A percentile compares a stretch with the other conserved stretches of the same genome.
phyloP scores from a whole-genome alignment of 2,797 vertebrate genomes.

The Aulostomus chinensis region DNA sequence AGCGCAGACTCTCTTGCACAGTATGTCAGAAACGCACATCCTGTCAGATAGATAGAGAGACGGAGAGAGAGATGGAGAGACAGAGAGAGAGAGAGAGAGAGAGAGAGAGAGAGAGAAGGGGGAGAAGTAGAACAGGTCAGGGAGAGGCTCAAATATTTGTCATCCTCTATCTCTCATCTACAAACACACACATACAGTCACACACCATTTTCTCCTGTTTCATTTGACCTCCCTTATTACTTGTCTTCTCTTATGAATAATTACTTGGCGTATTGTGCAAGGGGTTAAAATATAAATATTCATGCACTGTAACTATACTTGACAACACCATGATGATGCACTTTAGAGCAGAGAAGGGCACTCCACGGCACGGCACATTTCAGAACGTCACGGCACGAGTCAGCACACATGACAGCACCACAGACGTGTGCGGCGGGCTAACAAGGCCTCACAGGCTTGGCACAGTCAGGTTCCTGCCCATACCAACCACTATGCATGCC shows the following conservation, averaged over 20 bases:
- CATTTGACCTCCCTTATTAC: conserved; percentile 30
- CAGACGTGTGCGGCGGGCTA: conserved; percentile 68
- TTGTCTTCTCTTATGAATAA: conserved; percentile 31
- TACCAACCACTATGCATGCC: conserved; percentile 68
- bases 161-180: conserved; percentile 36
- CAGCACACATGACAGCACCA: conserved; percentile 74
- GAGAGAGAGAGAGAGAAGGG: conserved; percentile 4
- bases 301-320: conserved; percentile 60
- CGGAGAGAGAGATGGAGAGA: conserved; percentile 19
- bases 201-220: conserved; percentile 24
- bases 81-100: neutral
- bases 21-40: conserved; percentile 85
- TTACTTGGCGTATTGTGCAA: conserved; percentile 15
- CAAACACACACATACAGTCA: conserved; percentile 35
- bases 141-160: conserved; percentile 28
- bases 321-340: conserved; percentile 61
- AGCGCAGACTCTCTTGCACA: conserved; percentile 90
- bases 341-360: conserved; percentile 67
- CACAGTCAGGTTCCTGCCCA: conserved; percentile 56
- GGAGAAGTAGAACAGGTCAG: conserved; percentile 35
- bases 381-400: conserved; percentile 71
- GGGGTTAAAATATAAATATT: conserved; percentile 37
- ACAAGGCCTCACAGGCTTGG: conserved; percentile 57
- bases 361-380: conserved; percentile 67
- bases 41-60: conserved; percentile 53